Percentiles rank a stretch among this genome's conserved stretches.
phyloP scores from a whole-genome alignment of 2,888 invertebrate genomes.

The Tipula vernalis region DNA sequence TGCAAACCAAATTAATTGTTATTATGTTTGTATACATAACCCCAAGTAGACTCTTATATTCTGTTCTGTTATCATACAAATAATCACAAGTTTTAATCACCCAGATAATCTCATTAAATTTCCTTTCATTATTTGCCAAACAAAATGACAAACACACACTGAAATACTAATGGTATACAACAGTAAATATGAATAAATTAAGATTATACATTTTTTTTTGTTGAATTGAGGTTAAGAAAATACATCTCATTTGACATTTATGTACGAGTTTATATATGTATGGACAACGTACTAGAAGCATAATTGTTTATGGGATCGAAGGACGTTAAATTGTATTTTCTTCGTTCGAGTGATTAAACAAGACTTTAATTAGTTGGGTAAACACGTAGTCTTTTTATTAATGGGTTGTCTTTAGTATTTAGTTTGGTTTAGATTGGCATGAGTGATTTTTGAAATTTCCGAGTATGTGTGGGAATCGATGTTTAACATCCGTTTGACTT shows the following conservation, averaged over 20 bases:
- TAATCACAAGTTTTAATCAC: not conserved
- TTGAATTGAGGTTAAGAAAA: not conserved
- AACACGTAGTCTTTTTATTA: too few species aligned
- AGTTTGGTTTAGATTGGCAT: not conserved
- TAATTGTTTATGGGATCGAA: not conserved
- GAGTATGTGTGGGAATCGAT: too few species aligned
- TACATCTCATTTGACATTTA: not conserved
- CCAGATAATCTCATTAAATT: not conserved
- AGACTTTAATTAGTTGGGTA: not conserved
- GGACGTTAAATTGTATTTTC: not conserved
- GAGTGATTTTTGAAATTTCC: not conserved
- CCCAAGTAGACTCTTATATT: not conserved
- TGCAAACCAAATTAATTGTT: constrained; percentile 13
- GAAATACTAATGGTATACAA: not conserved
- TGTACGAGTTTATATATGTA: not conserved
- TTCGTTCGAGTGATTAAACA: not conserved
- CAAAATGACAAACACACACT: not conserved
- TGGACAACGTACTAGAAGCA: not conserved
- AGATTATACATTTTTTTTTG: not conserved
- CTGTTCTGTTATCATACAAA: not conserved
- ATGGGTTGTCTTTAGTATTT: not conserved
- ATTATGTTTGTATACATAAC: not conserved
- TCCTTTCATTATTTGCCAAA: not conserved
- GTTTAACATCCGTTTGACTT: too few species aligned
- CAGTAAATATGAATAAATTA: not conserved